Base-by-base conservation (phyloP, 1,140 invertebrate genomes). In the Gonioctena quinquepunctata region DNA sequence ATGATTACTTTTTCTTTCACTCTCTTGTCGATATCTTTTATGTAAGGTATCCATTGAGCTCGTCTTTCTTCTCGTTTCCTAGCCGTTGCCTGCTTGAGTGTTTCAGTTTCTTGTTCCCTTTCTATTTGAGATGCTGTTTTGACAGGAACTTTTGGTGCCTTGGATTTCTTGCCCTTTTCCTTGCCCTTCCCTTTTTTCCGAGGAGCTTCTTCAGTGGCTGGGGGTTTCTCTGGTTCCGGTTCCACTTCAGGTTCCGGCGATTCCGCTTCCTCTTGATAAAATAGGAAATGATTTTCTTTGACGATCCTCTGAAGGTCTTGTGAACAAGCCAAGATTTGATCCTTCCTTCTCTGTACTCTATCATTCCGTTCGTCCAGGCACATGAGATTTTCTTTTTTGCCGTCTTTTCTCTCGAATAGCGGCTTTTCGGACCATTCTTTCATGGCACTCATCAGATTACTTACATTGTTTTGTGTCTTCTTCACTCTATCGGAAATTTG, bases 381-480 rank as follows among this genome's bases (percentile, higher is more conserved):
- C 0, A 93, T 77, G 16, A 91, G 77, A 61, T 87, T 83, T 49
- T 90, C 87, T 68, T 86, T 84, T 77, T 88, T 90, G 0, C 85
- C 83, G 73, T 91, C 89, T 77, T 83, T 87, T 3, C 91, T 81
- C 71, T 90, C 88, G 80, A 92, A 91, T 19, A 95, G 80, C 16
- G 93, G 91, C 21, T 84, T 74, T 74, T 89, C 86, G 2, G 88
- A 89, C 93, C 93, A 95, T 0, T 83, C 80, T 7, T 88, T 86
- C 66, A 94, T 90, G 1, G 89, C 82, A 11, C 84, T 83, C 16
- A 87, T 75, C 0, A 89, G 82, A 81, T 70, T 86, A 78, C 82
- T 91, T 87, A 75, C 89, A 70, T 89, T 89, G 33, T 87, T 84
- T 81, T 93, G 92, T 3, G 90, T 86, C 50, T 88, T 86, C 66